Conservation (phyloP, 2,113 vertebrate species). For the Etheostoma spectabile region DNA sequence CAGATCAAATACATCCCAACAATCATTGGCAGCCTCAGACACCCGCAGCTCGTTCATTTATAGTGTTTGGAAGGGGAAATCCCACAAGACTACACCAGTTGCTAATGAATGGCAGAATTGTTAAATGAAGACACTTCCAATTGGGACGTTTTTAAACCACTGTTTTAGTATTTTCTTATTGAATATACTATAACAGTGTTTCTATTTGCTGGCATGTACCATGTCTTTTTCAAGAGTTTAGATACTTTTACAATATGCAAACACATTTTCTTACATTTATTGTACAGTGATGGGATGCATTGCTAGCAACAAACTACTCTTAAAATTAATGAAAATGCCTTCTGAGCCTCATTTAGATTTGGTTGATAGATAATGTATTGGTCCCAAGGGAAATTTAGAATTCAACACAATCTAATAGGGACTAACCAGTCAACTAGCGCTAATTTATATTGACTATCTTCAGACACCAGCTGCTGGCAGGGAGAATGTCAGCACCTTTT, state of each 20-base stretch:
- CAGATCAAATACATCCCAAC: conserved; percentile 50
- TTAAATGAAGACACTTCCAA: neutral
- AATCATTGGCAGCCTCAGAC: conserved; percentile 32
- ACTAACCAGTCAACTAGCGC: neutral
- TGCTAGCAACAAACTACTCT: neutral
- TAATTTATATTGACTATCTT: conserved; percentile 15
- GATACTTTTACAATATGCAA: neutral
- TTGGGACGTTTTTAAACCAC: conserved; percentile 2
- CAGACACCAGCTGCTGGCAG: neutral
- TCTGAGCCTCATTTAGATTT: neutral
- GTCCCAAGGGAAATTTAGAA: too few relatives aligned
- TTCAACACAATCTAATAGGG: neutral
- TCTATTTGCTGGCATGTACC: neutral
- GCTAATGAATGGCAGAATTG: conserved; percentile 13
- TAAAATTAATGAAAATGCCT: neutral
- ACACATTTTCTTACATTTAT: neutral
- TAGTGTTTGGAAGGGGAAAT: conserved; percentile 21
- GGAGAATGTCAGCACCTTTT: neutral
- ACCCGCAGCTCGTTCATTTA: neutral
- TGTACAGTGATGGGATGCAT: neutral
- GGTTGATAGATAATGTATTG: too few relatives aligned
- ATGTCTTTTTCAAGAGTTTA: conserved; percentile 1
- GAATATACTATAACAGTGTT: neutral
- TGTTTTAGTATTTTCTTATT: neutral
- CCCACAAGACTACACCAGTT: neutral